Evolutionary conservation across 2,888 invertebrate species (phyloP).

Genomic region (Panopea generosa): DNA sequence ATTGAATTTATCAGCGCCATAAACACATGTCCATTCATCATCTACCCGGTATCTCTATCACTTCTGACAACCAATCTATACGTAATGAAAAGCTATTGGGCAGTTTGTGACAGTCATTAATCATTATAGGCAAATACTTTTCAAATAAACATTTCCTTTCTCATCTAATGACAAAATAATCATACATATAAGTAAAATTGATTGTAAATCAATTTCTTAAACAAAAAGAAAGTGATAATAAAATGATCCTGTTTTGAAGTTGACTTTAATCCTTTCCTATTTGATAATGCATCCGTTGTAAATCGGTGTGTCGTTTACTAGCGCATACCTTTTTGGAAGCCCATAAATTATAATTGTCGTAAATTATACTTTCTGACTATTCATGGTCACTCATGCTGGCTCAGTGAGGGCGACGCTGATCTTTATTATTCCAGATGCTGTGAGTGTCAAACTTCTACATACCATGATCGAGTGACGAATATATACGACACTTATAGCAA

Average conservation of each 20-base stretch:
- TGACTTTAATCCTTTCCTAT: background rate
- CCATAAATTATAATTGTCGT: conserved; percentile 36
- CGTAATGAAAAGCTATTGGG: background rate
- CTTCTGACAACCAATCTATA: no score
- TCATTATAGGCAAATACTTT: background rate
- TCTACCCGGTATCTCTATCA: no score
- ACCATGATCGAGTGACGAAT: no score
- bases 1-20: no score
- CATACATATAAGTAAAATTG: conserved; percentile 30
- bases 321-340: conserved; percentile 20
- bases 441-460: no score
- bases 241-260: no score
- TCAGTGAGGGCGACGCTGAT: conserved; percentile 19
- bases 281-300: conserved; percentile 32
- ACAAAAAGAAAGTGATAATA: background rate
- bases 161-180: conserved; percentile 28
- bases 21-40: no score
- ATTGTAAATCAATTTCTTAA: conserved; percentile 24
- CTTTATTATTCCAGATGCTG: no score
- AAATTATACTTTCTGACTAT: conserved; percentile 24
- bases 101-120: background rate
- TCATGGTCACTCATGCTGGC: conserved; percentile 36
- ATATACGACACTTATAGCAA: no score
- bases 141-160: no score
- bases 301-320: conserved; percentile 25